Evolutionary conservation across 1,140 invertebrate species (phyloP), one percentile per base, ranked within the genome.

Genomic region (Drosophila chauvacae): DNA sequence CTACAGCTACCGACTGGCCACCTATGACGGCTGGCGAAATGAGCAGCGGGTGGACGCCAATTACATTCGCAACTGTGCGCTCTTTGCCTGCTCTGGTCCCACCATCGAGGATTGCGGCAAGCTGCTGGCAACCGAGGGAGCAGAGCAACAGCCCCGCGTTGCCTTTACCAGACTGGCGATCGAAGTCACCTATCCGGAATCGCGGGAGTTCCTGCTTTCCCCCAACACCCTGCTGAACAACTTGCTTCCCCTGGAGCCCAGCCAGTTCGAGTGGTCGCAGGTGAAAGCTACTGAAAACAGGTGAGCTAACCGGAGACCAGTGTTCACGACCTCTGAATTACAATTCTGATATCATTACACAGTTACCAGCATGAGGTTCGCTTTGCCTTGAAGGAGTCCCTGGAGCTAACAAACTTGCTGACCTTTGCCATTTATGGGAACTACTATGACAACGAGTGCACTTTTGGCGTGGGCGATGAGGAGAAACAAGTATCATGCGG

Each of bases 371-470:
- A 26, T 1, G 20, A 68, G 16, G 60, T 79, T 7, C 77, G 81
- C 7, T 83, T 74, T 18, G 61, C 37, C 1, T 5, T 85, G 13
- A 48, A 63, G 2, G 33, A 65, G 0, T 39, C 61, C 2, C 14
- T 57, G 11, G 53, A 75, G 28, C 23, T 77, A 9, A n/a, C 33
- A 10, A 76, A 91, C 42, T 53, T 92, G 0, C 39, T 92, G 35
- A 78, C 85, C 18, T 92, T 92, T 53, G 77, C 66, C 14, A 80
- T 90, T 55, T 92, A 92, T 48, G 91, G 85, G 2, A 92, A 92
- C 30, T 92, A 90, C 37, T 92, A 65, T 30, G 72, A 82, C 20
- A 68, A 90, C 0, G 33, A 37, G 16, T 90, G 85, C 45, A 90
- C 85, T 7, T 80, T 28, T 61, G 56, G 48, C 7, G 56, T 26